phyloP scores from a whole-genome alignment of 2,888 invertebrate species.

The Cheilosia soror region DNA sequence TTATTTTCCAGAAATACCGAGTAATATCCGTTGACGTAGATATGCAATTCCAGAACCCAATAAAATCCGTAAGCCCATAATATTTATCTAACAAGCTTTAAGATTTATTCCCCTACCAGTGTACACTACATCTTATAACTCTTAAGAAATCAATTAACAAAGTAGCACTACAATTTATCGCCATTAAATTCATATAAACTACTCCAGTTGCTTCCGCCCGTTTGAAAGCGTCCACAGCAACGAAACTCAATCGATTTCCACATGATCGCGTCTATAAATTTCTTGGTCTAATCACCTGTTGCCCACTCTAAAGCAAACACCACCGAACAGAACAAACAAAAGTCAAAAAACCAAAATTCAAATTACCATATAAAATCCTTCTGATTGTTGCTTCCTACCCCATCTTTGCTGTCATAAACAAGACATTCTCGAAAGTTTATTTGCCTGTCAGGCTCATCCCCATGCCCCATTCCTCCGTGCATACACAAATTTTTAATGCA shows the following conservation, averaged over 20 bases:
- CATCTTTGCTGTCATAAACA: constrained; percentile 35
- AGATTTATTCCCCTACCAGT: neutral
- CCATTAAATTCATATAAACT: neutral
- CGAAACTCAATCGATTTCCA: constrained; percentile 9
- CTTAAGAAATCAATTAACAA: constrained; percentile 16
- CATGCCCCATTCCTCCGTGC: neutral
- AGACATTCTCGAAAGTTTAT: constrained; percentile 46
- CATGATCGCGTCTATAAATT: constrained; percentile 7
- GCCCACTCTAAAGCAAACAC: constrained; percentile 36
- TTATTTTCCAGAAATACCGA: no score
- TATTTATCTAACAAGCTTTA: neutral
- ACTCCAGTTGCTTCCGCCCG: neutral
- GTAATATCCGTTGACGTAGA: no score
- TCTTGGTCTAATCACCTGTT: constrained; percentile 38
- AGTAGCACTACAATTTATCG: neutral
- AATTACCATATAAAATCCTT: constrained; percentile 59
- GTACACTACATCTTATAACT: neutral
- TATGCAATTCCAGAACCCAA: no score
- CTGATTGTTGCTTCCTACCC: constrained; percentile 20
- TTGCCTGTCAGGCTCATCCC: constrained; percentile 9
- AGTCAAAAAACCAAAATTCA: constrained; percentile 22
- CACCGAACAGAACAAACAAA: neutral
- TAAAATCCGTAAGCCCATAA: no score
- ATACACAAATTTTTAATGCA: constrained; percentile 21
- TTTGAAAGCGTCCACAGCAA: neutral